Conservation (phyloP, 1,140 invertebrate species). For the Papilio polytes region DNA sequence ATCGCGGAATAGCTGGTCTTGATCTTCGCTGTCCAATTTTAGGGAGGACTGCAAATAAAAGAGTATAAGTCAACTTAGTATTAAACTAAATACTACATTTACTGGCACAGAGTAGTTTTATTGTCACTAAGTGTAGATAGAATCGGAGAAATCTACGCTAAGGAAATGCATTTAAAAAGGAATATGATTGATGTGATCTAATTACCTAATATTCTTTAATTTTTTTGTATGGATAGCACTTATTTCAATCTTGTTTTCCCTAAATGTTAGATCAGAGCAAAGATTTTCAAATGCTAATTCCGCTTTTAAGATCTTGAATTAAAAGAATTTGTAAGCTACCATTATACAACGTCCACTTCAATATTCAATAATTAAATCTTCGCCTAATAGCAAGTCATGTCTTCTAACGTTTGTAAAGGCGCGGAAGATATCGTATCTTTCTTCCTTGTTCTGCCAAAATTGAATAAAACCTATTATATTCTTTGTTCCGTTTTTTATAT, state of each 20-base stretch:
- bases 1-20: constrained; percentile 66
- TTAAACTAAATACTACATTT: too few species aligned
- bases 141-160: too few species aligned
- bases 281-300: too few species aligned
- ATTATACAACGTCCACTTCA: background rate
- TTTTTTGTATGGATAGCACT: background rate
- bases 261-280: background rate
- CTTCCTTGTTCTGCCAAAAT: constrained; percentile 4
- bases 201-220: background rate
- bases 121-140: too few species aligned
- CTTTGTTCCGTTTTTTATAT: background rate
- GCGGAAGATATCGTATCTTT: background rate
- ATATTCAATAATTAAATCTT: constrained; percentile 6
- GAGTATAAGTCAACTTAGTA: constrained; percentile 3
- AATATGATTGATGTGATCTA: background rate
- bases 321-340: background rate
- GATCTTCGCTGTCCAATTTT: constrained; percentile 61
- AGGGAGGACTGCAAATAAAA: constrained; percentile 50
- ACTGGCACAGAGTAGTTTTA: too few species aligned
- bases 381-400: background rate
- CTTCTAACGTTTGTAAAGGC: background rate
- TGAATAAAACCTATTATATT: background rate
- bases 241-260: background rate
- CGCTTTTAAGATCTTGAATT: background rate
- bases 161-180: too few species aligned